Percentiles rank a stretch among this genome's conserved stretches.
phyloP scores from a whole-genome alignment of 2,797 vertebrate species.

The Acanthornis magna region DNA sequence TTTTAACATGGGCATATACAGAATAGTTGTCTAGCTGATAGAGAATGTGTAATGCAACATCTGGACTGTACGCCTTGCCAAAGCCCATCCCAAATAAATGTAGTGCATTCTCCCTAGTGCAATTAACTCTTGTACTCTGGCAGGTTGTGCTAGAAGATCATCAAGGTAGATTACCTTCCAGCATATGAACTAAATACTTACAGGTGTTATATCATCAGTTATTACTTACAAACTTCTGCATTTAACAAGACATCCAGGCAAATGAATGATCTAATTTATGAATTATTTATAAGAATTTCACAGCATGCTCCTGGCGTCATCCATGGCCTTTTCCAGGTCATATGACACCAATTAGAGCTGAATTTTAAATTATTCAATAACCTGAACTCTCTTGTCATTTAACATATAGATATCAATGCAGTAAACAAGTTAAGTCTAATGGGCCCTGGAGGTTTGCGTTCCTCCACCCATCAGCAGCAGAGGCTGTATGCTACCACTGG shows the following conservation, averaged over 20 bases:
- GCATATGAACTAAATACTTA: slow-evolving; percentile 82
- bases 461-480: slow-evolving; percentile 61
- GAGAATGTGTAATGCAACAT: slow-evolving; percentile 72
- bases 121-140: slow-evolving; percentile 77
- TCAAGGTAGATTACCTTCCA: slow-evolving; percentile 83
- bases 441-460: slow-evolving; percentile 76
- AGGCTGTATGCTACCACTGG: slow-evolving; percentile 41
- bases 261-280: slow-evolving; percentile 80
- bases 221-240: slow-evolving; percentile 81
- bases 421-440: slow-evolving; percentile 85
- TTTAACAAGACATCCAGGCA: slow-evolving; percentile 78
- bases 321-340: slow-evolving; percentile 83
- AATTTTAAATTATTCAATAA: slow-evolving; percentile 87
- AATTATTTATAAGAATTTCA: slow-evolving; percentile 83
- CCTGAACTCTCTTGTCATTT: slow-evolving; percentile 83
- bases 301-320: slow-evolving; percentile 80
- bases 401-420: slow-evolving; percentile 84
- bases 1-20: slow-evolving; percentile 59
- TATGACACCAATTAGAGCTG: slow-evolving; percentile 83
- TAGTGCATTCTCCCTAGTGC: slow-evolving; percentile 75
- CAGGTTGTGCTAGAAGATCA: slow-evolving; percentile 79
- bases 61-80: slow-evolving; percentile 74
- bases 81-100: slow-evolving; percentile 77
- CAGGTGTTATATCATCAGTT: slow-evolving; percentile 83
- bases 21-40: slow-evolving; percentile 71